Evolutionary conservation across 2,113 vertebrate species (phyloP).

Genomic region (Coturnix japonica): DNA sequence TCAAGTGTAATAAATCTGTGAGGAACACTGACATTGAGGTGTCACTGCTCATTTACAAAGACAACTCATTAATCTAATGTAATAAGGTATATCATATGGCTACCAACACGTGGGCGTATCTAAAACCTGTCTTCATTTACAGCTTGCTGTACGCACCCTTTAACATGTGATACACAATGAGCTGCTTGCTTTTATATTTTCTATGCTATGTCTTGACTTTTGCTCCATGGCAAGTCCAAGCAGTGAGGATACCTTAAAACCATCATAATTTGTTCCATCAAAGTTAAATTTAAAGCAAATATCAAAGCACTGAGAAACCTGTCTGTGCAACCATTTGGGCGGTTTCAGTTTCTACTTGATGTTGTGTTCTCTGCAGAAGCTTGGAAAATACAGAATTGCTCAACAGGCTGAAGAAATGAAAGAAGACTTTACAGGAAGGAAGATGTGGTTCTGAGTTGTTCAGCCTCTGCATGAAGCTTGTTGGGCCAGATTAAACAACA

Average conservation of each 20-base stretch:
- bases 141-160: neutral
- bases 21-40: neutral
- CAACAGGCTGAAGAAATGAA: constrained; percentile 50
- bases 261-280: neutral
- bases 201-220: neutral
- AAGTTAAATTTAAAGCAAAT: neutral
- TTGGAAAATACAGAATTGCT: constrained; percentile 55
- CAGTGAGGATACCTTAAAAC: neutral
- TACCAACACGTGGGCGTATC: neutral
- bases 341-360: neutral
- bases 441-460: constrained; percentile 22
- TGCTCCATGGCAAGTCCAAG: neutral
- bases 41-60: neutral
- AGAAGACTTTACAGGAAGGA: constrained; percentile 48
- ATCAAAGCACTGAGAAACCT: neutral
- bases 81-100: neutral
- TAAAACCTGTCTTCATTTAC: neutral
- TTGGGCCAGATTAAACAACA: neutral
- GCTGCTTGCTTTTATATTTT: neutral
- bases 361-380: constrained; percentile 8
- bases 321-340: neutral
- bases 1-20: neutral
- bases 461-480: neutral
- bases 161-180: neutral
- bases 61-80: neutral